Base-by-base conservation (phyloP, 2,888 invertebrate species). In the Galerucella pusilla region DNA sequence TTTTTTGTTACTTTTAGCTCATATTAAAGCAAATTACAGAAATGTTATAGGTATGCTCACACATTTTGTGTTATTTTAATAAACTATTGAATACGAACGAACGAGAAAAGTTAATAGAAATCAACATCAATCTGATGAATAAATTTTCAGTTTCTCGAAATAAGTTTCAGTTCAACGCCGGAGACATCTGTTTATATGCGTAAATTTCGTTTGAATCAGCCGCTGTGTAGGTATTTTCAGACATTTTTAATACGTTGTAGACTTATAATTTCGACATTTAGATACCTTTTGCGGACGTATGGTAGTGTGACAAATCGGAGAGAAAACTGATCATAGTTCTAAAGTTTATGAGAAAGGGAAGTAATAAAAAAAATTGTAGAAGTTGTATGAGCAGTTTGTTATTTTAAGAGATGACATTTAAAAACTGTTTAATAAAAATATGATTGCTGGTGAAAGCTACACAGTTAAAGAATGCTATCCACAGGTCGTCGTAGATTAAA, bases 171-270 rank as follows among this genome's bases (percentile, higher is more conserved):
- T 54, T 42, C 57, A 68, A 28, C 57, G 42, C 14, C 16, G 4
- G 42, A 28, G 25, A 68, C 68, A 68, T 68, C 54, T 68, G 57
- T 68, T 68, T 14, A 42, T 45, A 64, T 14, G 25, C 7, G 57
- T 49, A n/a, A 46, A 66, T 49, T 59, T 25, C 10, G 10, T 68
- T 68, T 68, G 68, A 68, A 42, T 42, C 9, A 68, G 57, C 68
- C 68, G 68, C 16, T 45, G 16, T 57, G 57, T 16, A 57, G 16
- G 57, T 57, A 57, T 57, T 20, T 20, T 57, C 57, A 57, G 20
- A 16, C 9, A 57, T 16, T 57, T n/a, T 57, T 9, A 57, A 57
- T 20, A 16, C n/a, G 20, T 57, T 16, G 16, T 57, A 9, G 57
- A 9, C 20, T 57, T 57, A 57, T 9, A 16, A 2, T 28, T 57